Conservation (phyloP, 2,888 invertebrate species). For the Drosophila mimica region DNA sequence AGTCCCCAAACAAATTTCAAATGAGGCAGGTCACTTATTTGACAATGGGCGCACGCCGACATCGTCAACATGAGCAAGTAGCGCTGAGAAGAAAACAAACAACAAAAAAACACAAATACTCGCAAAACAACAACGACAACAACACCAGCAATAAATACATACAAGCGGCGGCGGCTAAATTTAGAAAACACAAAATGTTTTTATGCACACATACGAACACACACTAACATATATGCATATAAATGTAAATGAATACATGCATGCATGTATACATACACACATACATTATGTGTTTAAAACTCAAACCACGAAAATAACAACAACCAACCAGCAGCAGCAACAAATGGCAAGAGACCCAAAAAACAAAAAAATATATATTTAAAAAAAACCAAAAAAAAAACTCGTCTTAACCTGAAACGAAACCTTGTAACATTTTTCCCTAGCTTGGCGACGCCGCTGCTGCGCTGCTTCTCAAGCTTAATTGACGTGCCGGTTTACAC, state of each 20-base stretch:
- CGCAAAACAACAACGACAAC: slow-evolving; percentile 12
- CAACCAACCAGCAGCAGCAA: slow-evolving; percentile 46
- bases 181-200: slow-evolving; percentile 69
- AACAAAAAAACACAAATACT: slow-evolving; percentile 18
- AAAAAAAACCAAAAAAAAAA: slow-evolving; percentile 52
- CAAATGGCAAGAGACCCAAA: slow-evolving; percentile 66
- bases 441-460: slow-evolving; percentile 67
- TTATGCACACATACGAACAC: slow-evolving; percentile 14
- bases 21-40: slow-evolving; percentile 77
- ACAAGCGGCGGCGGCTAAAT: slow-evolving; percentile 63
- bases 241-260: slow-evolving; percentile 8
- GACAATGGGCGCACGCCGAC: slow-evolving; percentile 47
- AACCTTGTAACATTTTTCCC: slow-evolving; percentile 83
- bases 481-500: slow-evolving; percentile 74
- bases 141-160: slow-evolving; percentile 31
- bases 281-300: slow-evolving; percentile 43
- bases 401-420: slow-evolving; percentile 82
- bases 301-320: slow-evolving; percentile 53
- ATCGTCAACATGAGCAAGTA: slow-evolving; percentile 34
- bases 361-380: slow-evolving; percentile 31
- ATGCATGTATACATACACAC: neutral
- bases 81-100: slow-evolving; percentile 49
- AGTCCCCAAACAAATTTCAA: slow-evolving; percentile 70
- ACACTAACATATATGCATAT: neutral
- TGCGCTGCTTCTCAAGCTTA: slow-evolving; percentile 74